phyloP scores from a whole-genome alignment of 35 echinoderm and acorn worm species.

The Stichopus chloronotus region DNA sequence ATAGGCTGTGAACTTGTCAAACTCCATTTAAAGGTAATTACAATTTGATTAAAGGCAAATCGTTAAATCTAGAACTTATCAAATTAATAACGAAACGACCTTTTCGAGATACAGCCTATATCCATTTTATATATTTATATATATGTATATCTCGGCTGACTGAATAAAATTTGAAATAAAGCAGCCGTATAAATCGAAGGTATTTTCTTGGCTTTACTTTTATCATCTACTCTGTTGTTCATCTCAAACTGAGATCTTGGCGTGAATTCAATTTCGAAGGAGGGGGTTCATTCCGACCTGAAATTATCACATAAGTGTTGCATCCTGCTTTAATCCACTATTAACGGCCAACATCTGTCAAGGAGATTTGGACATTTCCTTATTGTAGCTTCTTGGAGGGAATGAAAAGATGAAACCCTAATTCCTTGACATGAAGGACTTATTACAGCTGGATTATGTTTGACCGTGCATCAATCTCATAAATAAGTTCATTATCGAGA shows the following conservation, averaged over 20 bases:
- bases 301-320: neutral
- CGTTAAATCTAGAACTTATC: neutral
- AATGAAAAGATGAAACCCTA: too few relatives aligned
- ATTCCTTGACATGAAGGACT: too few relatives aligned
- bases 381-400: too few relatives aligned
- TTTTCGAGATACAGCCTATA: neutral
- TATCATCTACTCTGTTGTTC: neutral
- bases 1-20: neutral
- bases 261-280: neutral
- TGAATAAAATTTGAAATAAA: too few relatives aligned
- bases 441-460: too few relatives aligned
- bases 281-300: neutral
- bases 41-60: neutral
- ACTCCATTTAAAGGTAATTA: neutral
- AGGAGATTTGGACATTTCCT: neutral
- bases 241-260: neutral
- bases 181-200: too few relatives aligned
- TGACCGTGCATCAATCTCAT: too few relatives aligned
- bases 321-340: neutral
- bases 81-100: neutral
- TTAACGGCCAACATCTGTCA: slow-evolving; percentile 2
- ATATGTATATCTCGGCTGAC: too few relatives aligned
- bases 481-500: too few relatives aligned
- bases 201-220: neutral
- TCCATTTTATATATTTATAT: too few relatives aligned